Percentiles rank a stretch among this genome's conserved stretches.
These are phyloP conservation scores for Spondyliosoma cantharus DNA, from an alignment of 2,797 vertebrate genomes.

Conservation along the genomic window DNA sequence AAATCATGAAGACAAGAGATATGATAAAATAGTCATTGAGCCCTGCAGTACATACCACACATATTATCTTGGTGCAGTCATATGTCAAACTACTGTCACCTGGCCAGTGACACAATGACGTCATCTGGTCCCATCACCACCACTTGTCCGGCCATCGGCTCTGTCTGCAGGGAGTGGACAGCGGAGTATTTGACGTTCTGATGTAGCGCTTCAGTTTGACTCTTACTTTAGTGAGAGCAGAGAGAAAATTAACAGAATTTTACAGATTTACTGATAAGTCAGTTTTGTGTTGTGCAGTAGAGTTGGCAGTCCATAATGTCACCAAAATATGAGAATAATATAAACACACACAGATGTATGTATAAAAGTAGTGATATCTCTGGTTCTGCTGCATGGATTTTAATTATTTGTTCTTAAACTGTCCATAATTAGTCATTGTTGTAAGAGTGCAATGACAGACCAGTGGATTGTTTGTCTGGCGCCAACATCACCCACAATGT, in stretches of 20 bases:
- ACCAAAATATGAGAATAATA: background rate
- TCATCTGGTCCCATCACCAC: conserved; percentile 90
- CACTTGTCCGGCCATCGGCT: conserved; percentile 84
- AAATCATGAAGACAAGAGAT: conserved; percentile 43
- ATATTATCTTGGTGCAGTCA: conserved; percentile 25
- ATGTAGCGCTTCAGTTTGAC: conserved; percentile 77
- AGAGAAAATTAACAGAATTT: conserved; percentile 14
- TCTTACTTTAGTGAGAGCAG: conserved; percentile 77
- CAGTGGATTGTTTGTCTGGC: too few relatives aligned
- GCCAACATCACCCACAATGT: too few relatives aligned
- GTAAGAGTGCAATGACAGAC: too few relatives aligned
- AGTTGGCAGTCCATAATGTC: background rate
- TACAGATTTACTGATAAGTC: background rate
- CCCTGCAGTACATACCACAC: conserved; percentile 41
- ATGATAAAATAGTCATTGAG: conserved; percentile 27
- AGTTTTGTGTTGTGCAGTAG: background rate
- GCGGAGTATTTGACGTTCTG: conserved; percentile 81
- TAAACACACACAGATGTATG: too few relatives aligned
- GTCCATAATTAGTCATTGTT: too few relatives aligned
- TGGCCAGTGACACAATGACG: conserved; percentile 88
- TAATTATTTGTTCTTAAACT: too few relatives aligned
- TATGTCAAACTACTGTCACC: conserved; percentile 72
- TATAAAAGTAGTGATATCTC: too few relatives aligned
- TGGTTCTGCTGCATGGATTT: too few relatives aligned
- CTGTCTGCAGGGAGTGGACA: conserved; percentile 68